A percentile compares a stretch with the other conserved stretches of the same genome.
Conservation (phyloP, 2,113 vertebrate genomes). For the Notothenia coriiceps region DNA sequence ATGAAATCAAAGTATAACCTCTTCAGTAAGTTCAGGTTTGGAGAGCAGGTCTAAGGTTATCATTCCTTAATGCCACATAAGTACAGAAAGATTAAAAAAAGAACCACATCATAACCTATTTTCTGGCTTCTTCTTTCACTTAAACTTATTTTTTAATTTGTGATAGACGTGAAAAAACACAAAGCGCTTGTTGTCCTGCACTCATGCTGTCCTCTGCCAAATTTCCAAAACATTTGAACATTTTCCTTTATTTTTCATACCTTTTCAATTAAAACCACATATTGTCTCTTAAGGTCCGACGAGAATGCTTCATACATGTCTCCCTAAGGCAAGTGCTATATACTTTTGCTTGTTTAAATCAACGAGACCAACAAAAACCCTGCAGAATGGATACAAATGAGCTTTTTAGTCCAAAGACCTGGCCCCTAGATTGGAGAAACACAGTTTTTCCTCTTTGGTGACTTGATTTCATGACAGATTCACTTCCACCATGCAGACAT, state of each 20-base stretch:
- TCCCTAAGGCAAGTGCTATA: conserved; percentile 10
- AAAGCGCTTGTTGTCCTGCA: conserved; percentile 30
- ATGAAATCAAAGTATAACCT: conserved; percentile 33
- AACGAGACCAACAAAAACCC: conserved; percentile 35
- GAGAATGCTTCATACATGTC: conserved; percentile 7
- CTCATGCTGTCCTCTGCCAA: not conserved
- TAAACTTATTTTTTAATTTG: conserved; percentile 7
- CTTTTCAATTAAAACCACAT: conserved; percentile 19
- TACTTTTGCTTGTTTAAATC: conserved; percentile 10
- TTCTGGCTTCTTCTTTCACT: conserved; percentile 4
- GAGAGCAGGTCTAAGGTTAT: conserved; percentile 28
- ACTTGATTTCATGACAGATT: conserved; percentile 68
- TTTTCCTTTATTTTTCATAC: conserved; percentile 8
- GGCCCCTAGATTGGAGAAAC: not conserved
- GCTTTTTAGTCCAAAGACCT: not conserved
- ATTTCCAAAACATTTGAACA: conserved; percentile 11
- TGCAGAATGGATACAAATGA: not conserved
- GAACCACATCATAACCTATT: conserved; percentile 5
- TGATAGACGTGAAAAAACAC: conserved; percentile 25
- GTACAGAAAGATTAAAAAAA: conserved; percentile 4
- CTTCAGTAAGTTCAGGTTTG: conserved; percentile 24
- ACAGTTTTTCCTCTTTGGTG: not conserved
- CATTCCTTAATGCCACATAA: conserved; percentile 18
- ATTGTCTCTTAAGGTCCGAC: conserved; percentile 28
- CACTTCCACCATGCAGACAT: conserved; percentile 44